Evolutionary conservation across 2,113 vertebrate genomes (phyloP).

Genomic region (Kobus ellipsiprymnus): DNA sequence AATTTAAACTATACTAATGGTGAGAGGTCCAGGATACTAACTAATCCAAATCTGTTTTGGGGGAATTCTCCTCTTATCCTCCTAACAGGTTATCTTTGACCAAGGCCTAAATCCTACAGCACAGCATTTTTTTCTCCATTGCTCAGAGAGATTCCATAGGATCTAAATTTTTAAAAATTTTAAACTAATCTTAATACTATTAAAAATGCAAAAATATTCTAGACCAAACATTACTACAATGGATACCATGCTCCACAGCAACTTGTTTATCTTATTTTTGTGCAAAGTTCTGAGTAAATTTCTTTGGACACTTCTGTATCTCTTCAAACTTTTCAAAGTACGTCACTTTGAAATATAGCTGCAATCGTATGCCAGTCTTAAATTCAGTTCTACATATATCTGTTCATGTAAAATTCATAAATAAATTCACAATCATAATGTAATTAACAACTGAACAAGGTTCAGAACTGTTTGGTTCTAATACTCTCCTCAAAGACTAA

Average conservation of each 20-base stretch:
- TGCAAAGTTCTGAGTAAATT: not conserved
- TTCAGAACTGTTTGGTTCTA: not conserved
- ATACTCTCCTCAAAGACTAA: not conserved
- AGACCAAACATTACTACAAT: not conserved
- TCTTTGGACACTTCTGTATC: not conserved
- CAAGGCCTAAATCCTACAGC: not conserved
- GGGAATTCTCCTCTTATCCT: not conserved
- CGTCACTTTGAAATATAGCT: not conserved
- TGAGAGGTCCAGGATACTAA: not conserved
- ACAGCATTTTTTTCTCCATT: not conserved
- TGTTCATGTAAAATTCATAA: conserved; percentile 32
- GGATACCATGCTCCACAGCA: not conserved
- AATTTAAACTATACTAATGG: not conserved
- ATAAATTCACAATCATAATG: not conserved
- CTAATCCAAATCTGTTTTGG: not conserved
- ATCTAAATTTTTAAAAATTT: not conserved
- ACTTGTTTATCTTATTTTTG: not conserved
- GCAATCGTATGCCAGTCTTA: not conserved
- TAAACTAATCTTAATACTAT: conserved; percentile 7
- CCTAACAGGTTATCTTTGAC: not conserved
- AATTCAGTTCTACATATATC: not conserved
- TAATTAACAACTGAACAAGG: not conserved
- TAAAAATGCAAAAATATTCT: not conserved
- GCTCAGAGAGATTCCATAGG: not conserved
- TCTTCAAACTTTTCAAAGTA: not conserved